A percentile compares a stretch with the other conserved stretches of the same genome.
Conservation (phyloP, 2,888 invertebrate genomes). For the Eulithis prunata region DNA sequence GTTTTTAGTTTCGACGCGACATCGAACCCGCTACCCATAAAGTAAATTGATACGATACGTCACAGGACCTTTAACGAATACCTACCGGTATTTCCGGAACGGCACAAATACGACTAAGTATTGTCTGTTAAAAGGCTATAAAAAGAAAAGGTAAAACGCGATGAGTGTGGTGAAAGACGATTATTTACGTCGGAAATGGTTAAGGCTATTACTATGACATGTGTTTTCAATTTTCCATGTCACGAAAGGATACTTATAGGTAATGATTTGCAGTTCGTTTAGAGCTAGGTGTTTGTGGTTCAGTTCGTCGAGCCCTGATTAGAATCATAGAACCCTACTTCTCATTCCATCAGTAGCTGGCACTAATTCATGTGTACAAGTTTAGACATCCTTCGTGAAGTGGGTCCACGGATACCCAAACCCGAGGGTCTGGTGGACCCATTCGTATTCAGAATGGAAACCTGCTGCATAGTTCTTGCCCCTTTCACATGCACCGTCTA, state of each 20-base stretch:
- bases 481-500: neutral
- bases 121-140: conserved; percentile 28
- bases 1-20: neutral
- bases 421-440: neutral
- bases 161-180: conserved; percentile 8
- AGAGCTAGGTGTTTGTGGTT: no score
- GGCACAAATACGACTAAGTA: conserved; percentile 19
- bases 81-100: conserved; percentile 31
- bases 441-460: neutral
- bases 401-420: neutral
- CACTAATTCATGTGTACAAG: neutral
- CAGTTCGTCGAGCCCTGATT: no score
- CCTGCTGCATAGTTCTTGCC: neutral
- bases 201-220: no score
- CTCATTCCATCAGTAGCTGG: no score
- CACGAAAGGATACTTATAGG: neutral
- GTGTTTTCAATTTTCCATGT: neutral
- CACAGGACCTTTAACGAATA: conserved; percentile 31
- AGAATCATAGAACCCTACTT: no score
- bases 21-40: conserved; percentile 36
- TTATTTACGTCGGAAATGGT: neutral
- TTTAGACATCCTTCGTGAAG: neutral
- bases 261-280: no score
- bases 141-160: conserved; percentile 21
- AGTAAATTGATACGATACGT: conserved; percentile 42